Conservation (phyloP, 2,888 invertebrate species). For the Pyralis farinalis region DNA sequence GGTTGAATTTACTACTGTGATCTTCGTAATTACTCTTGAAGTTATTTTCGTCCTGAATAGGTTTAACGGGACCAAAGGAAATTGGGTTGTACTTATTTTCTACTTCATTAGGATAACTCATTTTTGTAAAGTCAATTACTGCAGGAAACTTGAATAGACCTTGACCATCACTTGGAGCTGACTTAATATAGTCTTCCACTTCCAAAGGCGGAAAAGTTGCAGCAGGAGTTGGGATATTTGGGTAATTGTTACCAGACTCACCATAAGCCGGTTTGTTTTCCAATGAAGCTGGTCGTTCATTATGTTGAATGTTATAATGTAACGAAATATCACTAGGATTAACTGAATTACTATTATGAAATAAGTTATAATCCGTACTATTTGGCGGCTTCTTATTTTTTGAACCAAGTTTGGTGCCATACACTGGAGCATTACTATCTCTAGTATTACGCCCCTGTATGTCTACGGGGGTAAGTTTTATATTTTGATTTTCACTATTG, state of each 20-base stretch:
- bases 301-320: constrained; percentile 29
- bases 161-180: constrained; percentile 28
- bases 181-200: constrained; percentile 35
- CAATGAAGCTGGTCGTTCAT: constrained; percentile 29
- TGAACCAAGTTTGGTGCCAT: constrained; percentile 60
- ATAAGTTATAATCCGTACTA: constrained; percentile 41
- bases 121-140: constrained; percentile 64
- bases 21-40: constrained; percentile 33
- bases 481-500: constrained; percentile 32
- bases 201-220: constrained; percentile 36
- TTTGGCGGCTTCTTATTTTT: constrained; percentile 43
- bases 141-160: constrained; percentile 50
- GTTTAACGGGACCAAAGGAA: constrained; percentile 28
- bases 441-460: constrained; percentile 31
- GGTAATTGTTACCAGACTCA: constrained; percentile 36
- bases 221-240: constrained; percentile 32
- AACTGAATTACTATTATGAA: constrained; percentile 30
- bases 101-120: constrained; percentile 45
- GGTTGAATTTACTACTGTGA: constrained; percentile 31
- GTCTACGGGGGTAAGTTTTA: constrained; percentile 34
- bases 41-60: constrained; percentile 29
- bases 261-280: constrained; percentile 38
- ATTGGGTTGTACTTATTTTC: constrained; percentile 48
- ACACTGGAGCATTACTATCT: constrained; percentile 46
- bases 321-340: constrained; percentile 36